Evolutionary conservation across 2,797 vertebrate species (phyloP), one percentile per base, ranked within the genome.

Genomic region (Erpetoichthys calabaricus): DNA sequence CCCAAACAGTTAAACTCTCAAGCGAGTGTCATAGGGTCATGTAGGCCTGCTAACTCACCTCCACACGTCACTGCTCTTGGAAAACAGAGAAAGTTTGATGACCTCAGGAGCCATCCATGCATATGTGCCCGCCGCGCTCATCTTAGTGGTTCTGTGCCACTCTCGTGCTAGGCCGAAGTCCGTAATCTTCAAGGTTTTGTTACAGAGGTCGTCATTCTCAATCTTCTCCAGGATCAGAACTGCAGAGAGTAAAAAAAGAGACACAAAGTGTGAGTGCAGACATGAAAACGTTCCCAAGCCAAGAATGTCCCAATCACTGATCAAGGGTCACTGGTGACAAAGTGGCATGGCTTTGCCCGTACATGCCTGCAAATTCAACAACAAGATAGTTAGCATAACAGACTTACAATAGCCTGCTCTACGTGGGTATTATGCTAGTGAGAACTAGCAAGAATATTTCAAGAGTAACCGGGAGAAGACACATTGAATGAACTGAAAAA

Each of bases 81-180:
- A 93, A 78, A 94, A 94, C 45, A 91, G 82, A 6, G 91, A 94
- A 51, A 89, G 79, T 49, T 88, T 90, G 75, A 95, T 92, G 73
- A 94, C 91, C 72, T 94, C 91, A 0, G 91, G 91, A 2, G 91
- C 91, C 91, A 94, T 94, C 91, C 91, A 94, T 64, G 91, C 91
- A 2, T 94, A 94, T 3, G 91, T 94, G 52, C 91, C 91, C 0
- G 91, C 91, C 0, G 90, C 90, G 1, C 91, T 94, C 91, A 94
- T 94, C 70, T 92, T 91, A 55, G 91, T 95, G 52, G 91, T 94
- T 67, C 86, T 83, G 70, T 93, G 90, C 91, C 91, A 94, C 65
- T 94, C 91, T 1, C 91, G 80, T 47, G 91, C 91, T 64, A 94
- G 75, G 61, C 91, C 91, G 1, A 95, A 94, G 73, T 94, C 91